Percentiles rank a stretch among this genome's conserved stretches.
Evolutionary conservation across 2,113 vertebrate species (phyloP).

Genomic region (Megaceryle maxima): DNA sequence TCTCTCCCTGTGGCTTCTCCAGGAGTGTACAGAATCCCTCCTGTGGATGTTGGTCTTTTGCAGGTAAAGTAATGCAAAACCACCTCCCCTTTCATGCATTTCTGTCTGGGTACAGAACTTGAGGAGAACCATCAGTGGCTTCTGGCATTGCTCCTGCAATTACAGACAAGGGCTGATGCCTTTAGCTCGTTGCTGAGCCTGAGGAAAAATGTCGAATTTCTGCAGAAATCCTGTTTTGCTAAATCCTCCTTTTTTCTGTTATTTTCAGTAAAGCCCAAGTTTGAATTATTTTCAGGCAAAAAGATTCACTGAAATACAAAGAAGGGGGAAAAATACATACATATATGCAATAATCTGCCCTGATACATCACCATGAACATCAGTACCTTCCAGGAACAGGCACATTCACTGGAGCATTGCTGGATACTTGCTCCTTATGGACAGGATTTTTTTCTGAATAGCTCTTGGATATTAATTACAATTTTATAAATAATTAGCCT

Average conservation of each 20-base stretch:
- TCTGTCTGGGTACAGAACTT: not conserved
- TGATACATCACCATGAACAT: not conserved
- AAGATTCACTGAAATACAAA: not conserved
- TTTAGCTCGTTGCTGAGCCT: not conserved
- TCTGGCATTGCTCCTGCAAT: not conserved
- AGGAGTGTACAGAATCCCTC: not conserved
- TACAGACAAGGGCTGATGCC: not conserved
- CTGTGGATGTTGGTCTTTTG: not conserved
- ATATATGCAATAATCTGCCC: not conserved
- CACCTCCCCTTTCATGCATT: not conserved
- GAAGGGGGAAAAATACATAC: not conserved
- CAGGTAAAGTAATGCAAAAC: not conserved
- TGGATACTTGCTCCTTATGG: not conserved
- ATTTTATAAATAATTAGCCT: not conserved
- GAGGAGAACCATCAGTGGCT: not conserved
- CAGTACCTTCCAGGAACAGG: not conserved
- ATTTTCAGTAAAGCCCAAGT: not conserved
- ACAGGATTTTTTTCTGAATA: not conserved
- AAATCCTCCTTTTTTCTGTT: not conserved
- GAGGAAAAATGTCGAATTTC: not conserved
- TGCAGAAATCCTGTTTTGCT: not conserved
- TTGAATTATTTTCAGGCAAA: not conserved
- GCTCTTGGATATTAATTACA: not conserved
- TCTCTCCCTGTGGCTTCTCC: rapidly evolving
- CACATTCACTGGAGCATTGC: not conserved